Base-by-base conservation (phyloP, 2,113 vertebrate genomes). In the Mus pahari region DNA sequence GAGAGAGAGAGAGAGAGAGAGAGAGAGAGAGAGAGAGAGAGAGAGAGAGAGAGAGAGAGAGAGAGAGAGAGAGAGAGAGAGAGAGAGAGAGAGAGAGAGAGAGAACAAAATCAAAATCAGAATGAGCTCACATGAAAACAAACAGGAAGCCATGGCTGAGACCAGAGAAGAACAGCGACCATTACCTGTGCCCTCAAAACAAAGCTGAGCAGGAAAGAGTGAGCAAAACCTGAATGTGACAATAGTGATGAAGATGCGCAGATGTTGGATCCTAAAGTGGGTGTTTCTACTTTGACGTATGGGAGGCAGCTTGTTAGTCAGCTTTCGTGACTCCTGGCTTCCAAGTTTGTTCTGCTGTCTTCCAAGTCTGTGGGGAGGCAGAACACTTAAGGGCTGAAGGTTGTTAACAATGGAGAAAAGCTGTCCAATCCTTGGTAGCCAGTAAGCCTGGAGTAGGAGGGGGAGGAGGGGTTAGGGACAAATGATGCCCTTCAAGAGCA, bases 101-200 rank as follows among this genome's bases (percentile, higher is more conserved):
- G 55, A 92, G 53, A n/a, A n/a, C n/a, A n/a, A n/a, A n/a, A n/a
- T n/a, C 75, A 78, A 26, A 31, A 26, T 92, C 31, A 83, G 55
- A 92, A 77, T 90, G 55, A 94, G 39, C 8, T 94, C 45, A 39
- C 58, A 17, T 42, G 81, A 79, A 53, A 96, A 74, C 79, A 70
- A 87, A 74, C 2, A 31, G 70, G 31, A 39, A 60, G 33, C 62
- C 83, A 39, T 91, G 39, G 89, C 14, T 45, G 28, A 78, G 13
- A 10, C 9, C 60, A 53, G 58, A 75, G 48, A 39, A 24, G 12
- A 48, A 7, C 0, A 1, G 79, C 36, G 36, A n/a, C 48, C 53
- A n/a, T 91, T 17, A 45, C 24, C 45, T 62, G 87, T 78, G 31
- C 42, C n/a, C 90, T 68, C 19, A 45, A 39, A 81, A 66, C 28